Evolutionary conservation across 1,140 invertebrate genomes (phyloP).

Genomic region (Polypedilum pembai): DNA sequence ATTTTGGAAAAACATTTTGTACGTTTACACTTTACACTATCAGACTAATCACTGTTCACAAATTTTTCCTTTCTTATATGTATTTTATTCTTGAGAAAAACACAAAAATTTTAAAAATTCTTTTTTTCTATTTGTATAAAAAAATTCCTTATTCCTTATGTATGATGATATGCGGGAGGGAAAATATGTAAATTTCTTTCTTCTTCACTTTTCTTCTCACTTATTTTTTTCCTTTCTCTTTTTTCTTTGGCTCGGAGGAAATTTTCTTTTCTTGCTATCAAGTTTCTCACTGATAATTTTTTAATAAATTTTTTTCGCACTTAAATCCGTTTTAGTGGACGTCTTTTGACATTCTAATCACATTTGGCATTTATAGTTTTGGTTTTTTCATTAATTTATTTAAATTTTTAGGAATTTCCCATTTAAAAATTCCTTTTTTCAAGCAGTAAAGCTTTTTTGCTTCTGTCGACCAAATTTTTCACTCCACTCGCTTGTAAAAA

Average conservation of each 20-base stretch:
- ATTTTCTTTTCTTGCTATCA: not conserved
- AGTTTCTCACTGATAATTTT: not conserved
- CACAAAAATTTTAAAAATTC: not conserved
- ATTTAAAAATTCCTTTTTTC: constrained; percentile 11
- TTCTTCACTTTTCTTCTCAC: constrained; percentile 1
- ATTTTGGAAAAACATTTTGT: constrained; percentile 27
- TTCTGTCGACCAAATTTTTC: not conserved
- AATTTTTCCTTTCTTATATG: not conserved
- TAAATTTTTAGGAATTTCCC: not conserved
- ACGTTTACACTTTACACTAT: no score
- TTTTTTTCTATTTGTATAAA: not conserved
- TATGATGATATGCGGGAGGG: constrained; percentile 15
- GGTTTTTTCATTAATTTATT: not conserved
- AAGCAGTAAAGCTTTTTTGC: constrained; percentile 4
- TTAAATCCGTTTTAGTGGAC: not conserved
- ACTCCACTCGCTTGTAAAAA: not conserved
- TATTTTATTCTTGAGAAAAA: not conserved
- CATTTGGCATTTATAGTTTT: constrained; percentile 12
- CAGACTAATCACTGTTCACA: no score
- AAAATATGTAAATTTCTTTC: constrained; percentile 11
- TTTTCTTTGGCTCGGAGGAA: not conserved
- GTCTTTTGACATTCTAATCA: constrained; percentile 8
- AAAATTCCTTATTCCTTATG: not conserved
- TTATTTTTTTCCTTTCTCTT: not conserved
- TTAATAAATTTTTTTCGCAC: not conserved